Conservation (phyloP, 2,113 vertebrate species). For the Psilopsiagon aymara region DNA sequence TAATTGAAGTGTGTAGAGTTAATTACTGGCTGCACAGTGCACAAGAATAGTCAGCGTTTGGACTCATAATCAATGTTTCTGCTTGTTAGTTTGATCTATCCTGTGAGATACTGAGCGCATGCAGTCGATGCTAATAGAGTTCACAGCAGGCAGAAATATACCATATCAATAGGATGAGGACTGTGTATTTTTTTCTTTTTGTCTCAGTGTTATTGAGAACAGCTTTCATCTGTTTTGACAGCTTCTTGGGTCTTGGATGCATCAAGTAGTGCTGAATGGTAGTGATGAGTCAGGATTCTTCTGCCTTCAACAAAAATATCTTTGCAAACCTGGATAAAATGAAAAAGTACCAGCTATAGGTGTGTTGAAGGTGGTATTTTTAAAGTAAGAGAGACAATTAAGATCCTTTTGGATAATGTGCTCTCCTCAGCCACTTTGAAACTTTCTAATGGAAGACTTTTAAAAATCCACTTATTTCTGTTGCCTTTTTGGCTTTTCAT, state of each 20-base stretch:
- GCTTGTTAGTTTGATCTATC: background rate
- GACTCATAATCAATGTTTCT: background rate
- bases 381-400: background rate
- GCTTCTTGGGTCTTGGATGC: background rate
- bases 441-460: background rate
- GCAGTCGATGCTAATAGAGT: no score
- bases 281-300: background rate
- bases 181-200: background rate
- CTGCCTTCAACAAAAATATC: background rate
- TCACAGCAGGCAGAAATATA: background rate
- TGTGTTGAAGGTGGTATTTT: background rate
- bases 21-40: background rate
- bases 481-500: background rate
- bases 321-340: background rate
- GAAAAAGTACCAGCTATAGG: background rate
- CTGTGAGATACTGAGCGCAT: background rate
- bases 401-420: background rate
- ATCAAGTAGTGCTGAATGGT: background rate
- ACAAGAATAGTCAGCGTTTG: background rate
- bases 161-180: accelerated
- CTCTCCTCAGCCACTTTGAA: background rate
- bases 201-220: background rate
- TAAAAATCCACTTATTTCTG: background rate
- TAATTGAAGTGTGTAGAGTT: background rate
- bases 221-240: background rate